Evolutionary conservation across 2,113 vertebrate species (phyloP), one percentile per base, ranked within the genome.

Genomic region (Syrmaticus mikado): DNA sequence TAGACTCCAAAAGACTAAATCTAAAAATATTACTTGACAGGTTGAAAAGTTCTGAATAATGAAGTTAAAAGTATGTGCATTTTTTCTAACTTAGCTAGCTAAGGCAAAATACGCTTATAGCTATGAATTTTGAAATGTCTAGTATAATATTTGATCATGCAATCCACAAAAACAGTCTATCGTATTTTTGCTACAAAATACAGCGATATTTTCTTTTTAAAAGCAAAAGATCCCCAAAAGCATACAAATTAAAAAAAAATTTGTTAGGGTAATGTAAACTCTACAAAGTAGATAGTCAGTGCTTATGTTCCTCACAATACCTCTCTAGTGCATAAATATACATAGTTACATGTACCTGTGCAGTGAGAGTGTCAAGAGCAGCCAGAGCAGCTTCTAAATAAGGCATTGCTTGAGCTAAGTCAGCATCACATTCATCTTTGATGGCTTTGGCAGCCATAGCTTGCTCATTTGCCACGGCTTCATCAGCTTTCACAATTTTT

Each of bases 371-470:
- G 48, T 99, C 97, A 14, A 99, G 95, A 2, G 99, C 98, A 13
- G 98, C 32, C 45, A 99, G 92, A 2, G 99, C 99, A 2, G 98
- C 98, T 94, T 99, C 98, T 60, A 99, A 83, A 68, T 98, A 97
- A 2, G 99, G 99, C 95, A 99, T 85, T 25, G 99, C 98, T 77
- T 94, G 97, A 1, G 98, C 98, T 85, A 99, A 96, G 73, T 99
- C 98, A 7, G 98, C 98, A 7, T 99, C 98, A 18, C 99, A 99
- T 89, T 99, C 99, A 53, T 99, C 98, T 89, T 99, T 99, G 94
- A 99, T 99, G 62, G 98, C 98, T 95, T 98, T 99, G 70, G 99
- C 98, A 14, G 98, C 99, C 98, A 97, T 98, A 55, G 99, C 98
- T 97, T 99, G 98, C 12, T 98, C 97, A 5, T 99, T 99, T 52